A percentile compares a stretch with the other conserved stretches of the same genome.
These are phyloP conservation scores for Patagioenas fasciata DNA, from an alignment of 2,113 vertebrate species.

Conservation along the genomic window DNA sequence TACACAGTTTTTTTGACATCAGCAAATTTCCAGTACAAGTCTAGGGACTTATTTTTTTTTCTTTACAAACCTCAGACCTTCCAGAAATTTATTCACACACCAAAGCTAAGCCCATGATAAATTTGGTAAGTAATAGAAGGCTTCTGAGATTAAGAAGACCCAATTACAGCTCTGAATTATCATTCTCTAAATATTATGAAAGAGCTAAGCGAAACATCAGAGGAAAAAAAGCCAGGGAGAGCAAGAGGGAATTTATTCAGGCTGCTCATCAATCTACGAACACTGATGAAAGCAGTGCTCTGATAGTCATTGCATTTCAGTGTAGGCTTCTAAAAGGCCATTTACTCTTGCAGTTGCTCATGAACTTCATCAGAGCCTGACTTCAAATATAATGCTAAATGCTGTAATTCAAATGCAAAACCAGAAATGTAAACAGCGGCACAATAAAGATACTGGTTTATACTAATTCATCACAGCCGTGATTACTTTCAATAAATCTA, in stretches of 20 bases:
- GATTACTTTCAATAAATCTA: neutral
- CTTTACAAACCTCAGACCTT: neutral
- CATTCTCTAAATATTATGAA: neutral
- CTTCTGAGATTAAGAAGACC: neutral
- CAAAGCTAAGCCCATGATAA: neutral
- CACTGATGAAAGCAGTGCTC: neutral
- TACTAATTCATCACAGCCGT: neutral
- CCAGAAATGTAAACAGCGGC: neutral
- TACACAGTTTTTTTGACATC: neutral
- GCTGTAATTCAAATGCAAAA: slow-evolving; percentile 5
- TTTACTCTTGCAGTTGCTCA: neutral
- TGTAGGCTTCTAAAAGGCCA: neutral
- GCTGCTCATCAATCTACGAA: neutral
- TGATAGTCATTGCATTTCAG: neutral
- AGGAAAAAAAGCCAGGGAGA: neutral
- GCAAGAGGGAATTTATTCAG: neutral
- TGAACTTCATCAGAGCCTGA: neutral
- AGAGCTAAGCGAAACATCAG: neutral
- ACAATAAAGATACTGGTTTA: neutral
- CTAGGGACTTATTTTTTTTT: neutral
- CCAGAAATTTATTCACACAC: neutral
- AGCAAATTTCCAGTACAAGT: neutral
- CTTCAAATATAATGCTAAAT: neutral
- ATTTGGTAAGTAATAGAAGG: neutral
- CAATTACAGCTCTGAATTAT: neutral